Evolutionary conservation across 2,888 invertebrate species (phyloP).

Genomic region (Spisula solida): DNA sequence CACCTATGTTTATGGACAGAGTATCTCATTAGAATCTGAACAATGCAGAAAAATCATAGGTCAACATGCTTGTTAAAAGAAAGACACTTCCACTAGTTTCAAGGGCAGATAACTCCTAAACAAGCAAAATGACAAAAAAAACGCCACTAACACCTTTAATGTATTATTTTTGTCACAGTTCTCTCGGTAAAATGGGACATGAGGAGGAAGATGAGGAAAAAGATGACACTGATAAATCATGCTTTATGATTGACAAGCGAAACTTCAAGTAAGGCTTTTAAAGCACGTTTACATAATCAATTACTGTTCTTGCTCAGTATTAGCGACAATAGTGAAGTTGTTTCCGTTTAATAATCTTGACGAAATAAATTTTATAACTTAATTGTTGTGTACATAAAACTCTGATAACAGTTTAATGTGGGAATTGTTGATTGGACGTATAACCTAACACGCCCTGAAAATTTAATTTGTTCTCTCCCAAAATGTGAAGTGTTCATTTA

Average conservation of each 20-base stretch:
- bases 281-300: neutral
- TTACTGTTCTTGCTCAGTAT: neutral
- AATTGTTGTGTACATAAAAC: neutral
- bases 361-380: neutral
- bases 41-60: no score
- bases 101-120: no score
- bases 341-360: neutral
- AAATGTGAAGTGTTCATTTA: neutral
- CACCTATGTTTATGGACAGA: no score
- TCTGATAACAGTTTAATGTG: no score
- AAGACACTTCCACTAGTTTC: no score
- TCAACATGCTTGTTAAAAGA: no score
- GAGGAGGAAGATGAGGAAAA: constrained; percentile 61
- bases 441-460: neutral
- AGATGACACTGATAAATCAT: constrained; percentile 50
- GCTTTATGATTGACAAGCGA: constrained; percentile 58
- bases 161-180: constrained; percentile 37
- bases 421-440: no score
- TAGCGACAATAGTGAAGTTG: neutral
- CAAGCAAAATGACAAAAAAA: no score
- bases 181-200: constrained; percentile 61
- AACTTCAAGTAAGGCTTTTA: constrained; percentile 66
- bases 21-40: no score
- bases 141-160: no score
- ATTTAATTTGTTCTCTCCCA: neutral